phyloP scores from a whole-genome alignment of 2,113 vertebrate species.

The Piprites chloris region DNA sequence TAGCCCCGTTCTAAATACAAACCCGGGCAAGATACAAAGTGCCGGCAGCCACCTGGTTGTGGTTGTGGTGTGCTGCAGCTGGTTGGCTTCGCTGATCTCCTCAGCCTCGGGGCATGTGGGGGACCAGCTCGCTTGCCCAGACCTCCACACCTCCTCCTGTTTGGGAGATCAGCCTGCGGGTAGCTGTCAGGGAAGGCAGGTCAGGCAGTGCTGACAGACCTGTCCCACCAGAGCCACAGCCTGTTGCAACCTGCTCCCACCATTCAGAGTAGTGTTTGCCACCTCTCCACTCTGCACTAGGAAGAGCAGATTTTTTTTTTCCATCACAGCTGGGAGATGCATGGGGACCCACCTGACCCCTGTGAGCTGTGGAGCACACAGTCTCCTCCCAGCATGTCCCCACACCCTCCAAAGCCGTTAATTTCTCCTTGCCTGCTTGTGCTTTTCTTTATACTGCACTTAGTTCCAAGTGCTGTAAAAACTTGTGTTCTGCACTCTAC shows the following conservation, averaged over 20 bases:
- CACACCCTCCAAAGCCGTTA: background rate
- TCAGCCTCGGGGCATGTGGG: background rate
- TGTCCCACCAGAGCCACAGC: conserved; percentile 2
- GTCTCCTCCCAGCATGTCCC: background rate
- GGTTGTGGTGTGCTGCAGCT: background rate
- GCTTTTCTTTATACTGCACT: background rate
- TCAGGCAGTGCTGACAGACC: conserved; percentile 4
- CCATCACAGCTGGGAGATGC: background rate
- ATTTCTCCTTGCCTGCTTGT: background rate
- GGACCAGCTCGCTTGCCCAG: background rate
- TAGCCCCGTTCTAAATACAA: background rate
- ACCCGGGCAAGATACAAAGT: background rate
- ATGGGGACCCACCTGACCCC: accelerated
- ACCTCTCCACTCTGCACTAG: accelerated
- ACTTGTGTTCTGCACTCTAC: background rate
- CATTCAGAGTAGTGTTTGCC: background rate
- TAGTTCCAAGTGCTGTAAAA: background rate
- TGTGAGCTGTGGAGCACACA: background rate
- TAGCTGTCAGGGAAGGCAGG: background rate
- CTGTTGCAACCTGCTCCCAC: background rate
- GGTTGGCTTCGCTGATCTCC: background rate
- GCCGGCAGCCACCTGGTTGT: background rate
- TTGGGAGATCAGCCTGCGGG: background rate
- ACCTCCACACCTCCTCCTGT: background rate
- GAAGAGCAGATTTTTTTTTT: background rate